These are phyloP conservation scores for Pyrocephalus nanus DNA, from an alignment of 2,797 vertebrate species.

Conservation along the genomic window DNA sequence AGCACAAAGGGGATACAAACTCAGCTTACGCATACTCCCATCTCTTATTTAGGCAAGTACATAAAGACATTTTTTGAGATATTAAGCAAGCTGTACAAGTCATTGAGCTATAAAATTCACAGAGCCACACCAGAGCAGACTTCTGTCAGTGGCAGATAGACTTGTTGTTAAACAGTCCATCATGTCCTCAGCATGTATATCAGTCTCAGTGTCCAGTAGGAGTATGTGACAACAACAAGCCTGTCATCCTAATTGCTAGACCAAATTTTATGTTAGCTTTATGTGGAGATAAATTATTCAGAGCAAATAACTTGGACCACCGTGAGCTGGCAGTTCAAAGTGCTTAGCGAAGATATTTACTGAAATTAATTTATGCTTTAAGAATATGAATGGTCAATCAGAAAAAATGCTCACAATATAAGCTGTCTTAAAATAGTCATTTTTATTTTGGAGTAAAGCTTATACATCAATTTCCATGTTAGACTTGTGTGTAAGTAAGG, in stretches of 20 bases:
- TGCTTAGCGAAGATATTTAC: background rate
- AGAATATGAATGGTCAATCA: constrained; percentile 1
- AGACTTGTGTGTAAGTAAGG: background rate
- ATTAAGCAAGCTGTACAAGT: constrained; percentile 12
- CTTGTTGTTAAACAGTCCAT: background rate
- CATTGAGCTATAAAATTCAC: constrained; percentile 29
- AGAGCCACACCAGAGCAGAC: background rate
- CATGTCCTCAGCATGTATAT: background rate
- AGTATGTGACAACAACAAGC: background rate
- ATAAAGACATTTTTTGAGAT: background rate
- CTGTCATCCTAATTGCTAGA: constrained; percentile 35
- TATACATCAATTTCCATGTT: background rate
- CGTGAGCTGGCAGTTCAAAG: constrained; percentile 9
- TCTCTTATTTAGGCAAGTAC: background rate
- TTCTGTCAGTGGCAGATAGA: constrained; percentile 22
- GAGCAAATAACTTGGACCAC: constrained; percentile 22
- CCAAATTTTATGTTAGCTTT: constrained; percentile 30
- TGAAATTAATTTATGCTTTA: constrained; percentile 41
- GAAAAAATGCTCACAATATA: constrained; percentile 4
- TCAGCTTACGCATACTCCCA: constrained; percentile 18
- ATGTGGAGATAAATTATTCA: constrained; percentile 52
- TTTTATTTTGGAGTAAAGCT: background rate
- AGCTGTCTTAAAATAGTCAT: background rate
- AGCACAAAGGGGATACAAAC: constrained; percentile 27
- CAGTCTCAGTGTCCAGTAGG: background rate